A percentile compares a stretch with the other conserved stretches of the same genome.
Evolutionary conservation across 2,888 invertebrate genomes (phyloP).

Genomic region (Yponomeuta evonymella): DNA sequence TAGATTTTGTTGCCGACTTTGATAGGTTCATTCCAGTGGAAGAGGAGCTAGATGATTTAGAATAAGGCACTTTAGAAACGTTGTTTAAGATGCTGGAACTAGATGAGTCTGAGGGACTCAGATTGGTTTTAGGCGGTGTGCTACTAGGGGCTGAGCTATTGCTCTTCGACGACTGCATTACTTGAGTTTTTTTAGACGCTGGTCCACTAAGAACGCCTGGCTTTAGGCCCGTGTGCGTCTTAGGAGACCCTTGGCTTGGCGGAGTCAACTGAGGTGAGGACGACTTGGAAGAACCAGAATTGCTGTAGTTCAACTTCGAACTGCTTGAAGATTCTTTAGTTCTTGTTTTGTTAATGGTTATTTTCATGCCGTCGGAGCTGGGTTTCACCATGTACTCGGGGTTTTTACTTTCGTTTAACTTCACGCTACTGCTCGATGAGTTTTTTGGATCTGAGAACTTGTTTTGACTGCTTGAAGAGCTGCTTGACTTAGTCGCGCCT

Average conservation of each 20-base stretch:
- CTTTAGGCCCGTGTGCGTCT: conserved; percentile 88
- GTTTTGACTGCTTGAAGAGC: conserved; percentile 56
- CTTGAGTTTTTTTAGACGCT: conserved; percentile 87
- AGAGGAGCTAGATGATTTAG: conserved; percentile 59
- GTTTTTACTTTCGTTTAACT: conserved; percentile 76
- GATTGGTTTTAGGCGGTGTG: conserved; percentile 64
- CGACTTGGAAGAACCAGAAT: conserved; percentile 64
- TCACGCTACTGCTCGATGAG: conserved; percentile 54
- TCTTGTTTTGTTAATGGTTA: conserved; percentile 93
- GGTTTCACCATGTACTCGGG: conserved; percentile 94
- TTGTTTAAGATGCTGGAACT: conserved; percentile 40
- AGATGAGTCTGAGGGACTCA: conserved; percentile 58
- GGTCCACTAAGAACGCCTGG: conserved; percentile 92
- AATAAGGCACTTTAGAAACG: conserved; percentile 67
- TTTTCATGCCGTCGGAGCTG: conserved; percentile 91
- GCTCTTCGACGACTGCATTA: conserved; percentile 71
- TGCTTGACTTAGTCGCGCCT: conserved; percentile 60
- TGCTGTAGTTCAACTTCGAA: conserved; percentile 61
- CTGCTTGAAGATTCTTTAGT: conserved; percentile 80
- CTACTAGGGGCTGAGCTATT: conserved; percentile 48
- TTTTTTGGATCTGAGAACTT: conserved; percentile 71
- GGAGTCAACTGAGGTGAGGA: conserved; percentile 66
- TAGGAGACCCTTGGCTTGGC: conserved; percentile 80
- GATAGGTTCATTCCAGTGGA: conserved; percentile 63
- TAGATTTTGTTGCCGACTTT: conserved; percentile 66